Evolutionary conservation across 2,888 invertebrate genomes (phyloP), one percentile per base, ranked within the genome.

Genomic region (Xylocampa areola): DNA sequence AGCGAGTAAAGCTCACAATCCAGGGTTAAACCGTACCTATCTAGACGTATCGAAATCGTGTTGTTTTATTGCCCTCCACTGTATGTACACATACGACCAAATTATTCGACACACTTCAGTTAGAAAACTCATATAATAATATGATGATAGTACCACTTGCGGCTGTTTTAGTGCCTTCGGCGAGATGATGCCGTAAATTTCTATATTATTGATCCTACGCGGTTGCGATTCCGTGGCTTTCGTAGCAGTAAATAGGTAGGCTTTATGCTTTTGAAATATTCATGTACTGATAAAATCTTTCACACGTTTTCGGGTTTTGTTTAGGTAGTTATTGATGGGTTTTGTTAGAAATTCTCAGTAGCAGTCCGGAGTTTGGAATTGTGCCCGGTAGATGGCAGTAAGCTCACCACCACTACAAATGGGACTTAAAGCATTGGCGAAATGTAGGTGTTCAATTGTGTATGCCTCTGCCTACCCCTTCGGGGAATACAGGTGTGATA

Each of bases 11-110:
- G 66, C 79, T 55, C 68, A 47, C 75, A 77, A 80, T 72, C 73
- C 73, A 57, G 68, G 61, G 62, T 62, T 69, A 68, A 80, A 71
- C 61, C 63, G 50, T 69, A 70, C 74, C 74, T 70, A 76, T 80
- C 74, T 77, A 78, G 72, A 77, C 74, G 73, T 73, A 77, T 81
- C 69, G 63, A 73, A 73, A 66, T 59, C 48, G 64, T 76, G 80
- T 73, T 80, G 77, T 82, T 87, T 85, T 85, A 85, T 82, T 79
- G 74, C 68, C 79, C 68, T 79, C 83, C 80, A 79, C 73, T 76
- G 74, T 77, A 75, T 72, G 77, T 74, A 71, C 61, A 76, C 73
- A 73, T 77, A 76, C 79, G 71, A 83, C 75, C 73, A 77, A 80
- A 83, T 86, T 84, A 82, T 82, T 79, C 74, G 71, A 67, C 55